Percentiles rank a stretch among this genome's conserved stretches.
These are phyloP conservation scores for Pycnonotus jocosus DNA, from an alignment of 2,113 vertebrate genomes.

Conservation along the genomic window DNA sequence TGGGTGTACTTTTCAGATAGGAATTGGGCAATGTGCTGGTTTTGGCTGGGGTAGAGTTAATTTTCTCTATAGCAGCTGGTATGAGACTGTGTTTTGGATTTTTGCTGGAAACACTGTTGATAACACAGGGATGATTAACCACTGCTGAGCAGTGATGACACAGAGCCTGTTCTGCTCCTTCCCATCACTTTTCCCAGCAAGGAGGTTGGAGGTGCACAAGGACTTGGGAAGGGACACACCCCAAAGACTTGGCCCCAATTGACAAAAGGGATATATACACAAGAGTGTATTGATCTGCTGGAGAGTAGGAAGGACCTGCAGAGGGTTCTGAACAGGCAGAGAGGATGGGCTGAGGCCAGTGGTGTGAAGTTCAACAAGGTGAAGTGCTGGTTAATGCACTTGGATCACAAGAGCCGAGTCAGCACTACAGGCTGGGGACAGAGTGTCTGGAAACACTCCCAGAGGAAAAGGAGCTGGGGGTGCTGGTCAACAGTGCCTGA, in stretches of 20 bases:
- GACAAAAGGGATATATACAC: not conserved
- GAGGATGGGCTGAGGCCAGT: not conserved
- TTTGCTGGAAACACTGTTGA: not conserved
- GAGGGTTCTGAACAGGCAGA: not conserved
- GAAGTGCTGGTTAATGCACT: not conserved
- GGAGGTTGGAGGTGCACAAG: not conserved
- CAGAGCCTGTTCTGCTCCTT: not conserved
- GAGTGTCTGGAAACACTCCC: not conserved
- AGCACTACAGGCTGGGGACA: not conserved
- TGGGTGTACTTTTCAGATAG: not conserved
- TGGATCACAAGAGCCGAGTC: not conserved
- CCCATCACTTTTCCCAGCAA: not conserved
- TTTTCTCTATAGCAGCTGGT: not conserved
- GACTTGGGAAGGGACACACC: not conserved
- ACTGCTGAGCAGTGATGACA: not conserved
- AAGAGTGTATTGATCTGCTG: not conserved
- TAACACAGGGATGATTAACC: not conserved
- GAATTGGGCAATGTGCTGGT: not conserved
- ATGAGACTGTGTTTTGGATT: not conserved
- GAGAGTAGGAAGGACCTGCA: not conserved
- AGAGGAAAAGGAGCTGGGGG: not conserved
- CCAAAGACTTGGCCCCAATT: accelerated
- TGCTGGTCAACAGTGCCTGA: not conserved
- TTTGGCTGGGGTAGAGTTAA: not conserved
- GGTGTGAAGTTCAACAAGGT: not conserved